These are phyloP conservation scores for Hippolais icterina DNA, from an alignment of 2,113 vertebrate species.

Conservation along the genomic window DNA sequence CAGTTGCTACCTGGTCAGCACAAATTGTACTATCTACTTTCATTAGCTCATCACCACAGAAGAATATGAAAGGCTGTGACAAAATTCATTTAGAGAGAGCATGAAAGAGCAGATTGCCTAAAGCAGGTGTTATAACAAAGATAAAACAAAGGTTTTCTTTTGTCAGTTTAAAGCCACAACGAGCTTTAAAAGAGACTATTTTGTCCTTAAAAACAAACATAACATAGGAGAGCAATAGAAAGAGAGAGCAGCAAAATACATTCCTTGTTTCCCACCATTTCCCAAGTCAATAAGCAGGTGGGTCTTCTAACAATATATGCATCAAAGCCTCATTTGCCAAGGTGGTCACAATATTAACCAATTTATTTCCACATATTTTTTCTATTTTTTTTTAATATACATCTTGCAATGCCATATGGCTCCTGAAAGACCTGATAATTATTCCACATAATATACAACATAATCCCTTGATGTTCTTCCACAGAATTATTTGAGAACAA, in stretches of 20 bases:
- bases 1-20: constrained; percentile 93
- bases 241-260: constrained; percentile 39
- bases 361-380: neutral
- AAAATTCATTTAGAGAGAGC: constrained; percentile 95
- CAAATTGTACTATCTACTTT: constrained; percentile 99
- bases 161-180: constrained; percentile 17
- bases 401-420: neutral
- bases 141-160: constrained; percentile 84
- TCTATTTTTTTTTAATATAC: neutral
- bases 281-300: neutral
- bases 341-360: neutral
- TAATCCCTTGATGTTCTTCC: neutral
- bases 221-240: constrained; percentile 57
- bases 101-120: constrained; percentile 87
- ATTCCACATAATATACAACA: neutral
- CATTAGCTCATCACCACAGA: constrained; percentile 90
- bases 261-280: neutral
- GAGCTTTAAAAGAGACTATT: constrained; percentile 60
- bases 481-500: neutral
- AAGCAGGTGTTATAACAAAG: constrained; percentile 93
- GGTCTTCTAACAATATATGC: neutral
- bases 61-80: constrained; percentile 96
- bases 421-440: neutral
- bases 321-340: neutral
- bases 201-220: constrained; percentile 70